Evolutionary conservation across 2,113 vertebrate species (phyloP), one percentile per base, ranked within the genome.

Genomic region (Eurystomus gularis): DNA sequence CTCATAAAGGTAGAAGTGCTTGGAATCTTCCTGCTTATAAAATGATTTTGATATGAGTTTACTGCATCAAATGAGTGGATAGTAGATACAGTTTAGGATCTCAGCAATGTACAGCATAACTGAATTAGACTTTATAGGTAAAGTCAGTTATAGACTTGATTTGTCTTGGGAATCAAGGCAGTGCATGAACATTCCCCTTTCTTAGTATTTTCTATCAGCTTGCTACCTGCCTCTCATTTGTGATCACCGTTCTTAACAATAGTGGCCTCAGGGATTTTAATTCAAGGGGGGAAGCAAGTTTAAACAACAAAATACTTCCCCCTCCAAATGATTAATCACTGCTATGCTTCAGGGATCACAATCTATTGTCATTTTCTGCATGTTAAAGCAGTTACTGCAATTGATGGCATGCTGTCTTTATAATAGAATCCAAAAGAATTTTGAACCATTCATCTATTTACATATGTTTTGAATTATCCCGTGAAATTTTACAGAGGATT

Each of bases 401-500:
- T 48, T 88, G 87, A 85, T 85, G 90, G 61, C 52, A 79, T 29
- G 37, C 82, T 88, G 78, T 90, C 81, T 85, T 87, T 66, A 77
- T 66, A 91, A 31, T 2, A 72, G 66, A 79, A 82, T 87, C 82
- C 90, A 85, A 82, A 93, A 69, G 78, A 85, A 91, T 93, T 85
- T 89, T 37, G 52, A 91, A 44, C 55, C 39, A 39, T 89, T 94
- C 31, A 42, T 91, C 65, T 91, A 31, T 87, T 71, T 95, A 48
- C 87, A 65, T 61, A 19, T 93, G 95, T 88, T 97, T 96, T 79
- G 60, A 58, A 84, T 95, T 92, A 92, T 76, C 79, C 54, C 23
- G 1, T 92, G 90, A 90, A 95, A 84, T 86, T 88, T 86, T 76
- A 71, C 91, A 93, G 86, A 94, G 73, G 73, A 77, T 48, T 91